Base-by-base conservation (phyloP, 30 jellyfish, hydroid and myxozoan genomes). In the Turritopsis dohrnii region DNA sequence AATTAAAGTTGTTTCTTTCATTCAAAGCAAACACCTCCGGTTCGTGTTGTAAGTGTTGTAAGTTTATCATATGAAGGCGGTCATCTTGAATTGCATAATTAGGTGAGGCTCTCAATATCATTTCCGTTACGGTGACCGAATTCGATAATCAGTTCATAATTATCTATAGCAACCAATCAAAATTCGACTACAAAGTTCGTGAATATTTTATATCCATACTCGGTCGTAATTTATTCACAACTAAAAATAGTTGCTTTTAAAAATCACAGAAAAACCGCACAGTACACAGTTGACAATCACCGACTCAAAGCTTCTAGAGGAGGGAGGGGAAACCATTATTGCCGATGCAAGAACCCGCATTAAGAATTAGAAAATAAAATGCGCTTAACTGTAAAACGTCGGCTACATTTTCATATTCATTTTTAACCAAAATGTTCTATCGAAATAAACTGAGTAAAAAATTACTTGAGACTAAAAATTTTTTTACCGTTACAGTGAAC, bases 101-200 rank as follows among this genome's bases (percentile, higher is more conserved):
- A 69, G 77, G 77, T 27, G 77, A 69, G 77, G 77, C 77, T 69
- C 77, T 69, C 30, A 69, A 27, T 27, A 23, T 69, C 77, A 69
- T 69, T 69, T 69, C 77, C 77, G 77, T 27, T 69, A 41, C 77
- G 30, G 77, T 69, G 16, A 69, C 77, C 77, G 77, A 69, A 69
- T 27, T n/a, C 22, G 30, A 0, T n/a, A n/a, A 69, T 69, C 31
- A 69, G 9, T 23, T n/a, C 77, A 69, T 69, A 69, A 69, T 69
- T 69, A 69, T 69, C 60, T 41, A 41, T 41, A 41, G 60, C 60
- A 41, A 41, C 60, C 60, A 41, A 41, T 41, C 60, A 41, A 41
- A 41, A 41, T 41, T 41, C 60, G 60, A 41, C 5, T 41, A 41
- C 60, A 41, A 13, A 3, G 13, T 41, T 41, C 60, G 60, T 41